These are phyloP conservation scores for Martes martes DNA, from an alignment of 2,113 vertebrate species.

Conservation along the genomic window DNA sequence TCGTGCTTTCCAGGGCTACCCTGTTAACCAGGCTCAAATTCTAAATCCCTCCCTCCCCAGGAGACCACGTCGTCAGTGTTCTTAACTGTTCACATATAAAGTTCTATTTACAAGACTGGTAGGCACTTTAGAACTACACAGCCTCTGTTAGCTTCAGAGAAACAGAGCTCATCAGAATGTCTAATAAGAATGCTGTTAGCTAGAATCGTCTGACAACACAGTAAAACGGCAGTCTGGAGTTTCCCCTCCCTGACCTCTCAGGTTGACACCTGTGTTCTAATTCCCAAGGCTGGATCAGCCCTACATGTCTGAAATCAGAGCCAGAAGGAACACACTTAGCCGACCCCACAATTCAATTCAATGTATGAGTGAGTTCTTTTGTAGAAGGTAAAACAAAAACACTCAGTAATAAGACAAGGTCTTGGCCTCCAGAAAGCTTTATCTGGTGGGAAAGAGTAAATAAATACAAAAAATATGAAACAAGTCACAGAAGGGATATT, in stretches of 20 bases:
- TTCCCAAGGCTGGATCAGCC: neutral
- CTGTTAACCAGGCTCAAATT: neutral
- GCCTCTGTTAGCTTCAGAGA: neutral
- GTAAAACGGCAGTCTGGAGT: neutral
- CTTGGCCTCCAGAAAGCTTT: neutral
- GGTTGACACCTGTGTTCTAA: neutral
- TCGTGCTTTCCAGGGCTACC: too few species aligned
- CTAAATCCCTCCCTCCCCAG: neutral
- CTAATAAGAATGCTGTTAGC: neutral
- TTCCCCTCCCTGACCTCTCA: neutral
- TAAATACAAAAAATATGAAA: neutral
- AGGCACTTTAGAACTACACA: neutral
- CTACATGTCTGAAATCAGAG: neutral
- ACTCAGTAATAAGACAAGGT: neutral
- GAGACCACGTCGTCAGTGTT: neutral
- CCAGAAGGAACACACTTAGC: neutral
- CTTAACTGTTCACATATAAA: neutral
- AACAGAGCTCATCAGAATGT: neutral
- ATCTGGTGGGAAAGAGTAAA: neutral
- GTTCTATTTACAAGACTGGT: neutral
- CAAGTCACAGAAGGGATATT: neutral
- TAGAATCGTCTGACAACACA: neutral
- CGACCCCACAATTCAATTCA: neutral
- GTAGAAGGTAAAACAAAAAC: neutral
- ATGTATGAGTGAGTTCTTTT: neutral